These are phyloP conservation scores for Tapirus terrestris DNA, from an alignment of 2,113 vertebrate species.

Conservation along the genomic window DNA sequence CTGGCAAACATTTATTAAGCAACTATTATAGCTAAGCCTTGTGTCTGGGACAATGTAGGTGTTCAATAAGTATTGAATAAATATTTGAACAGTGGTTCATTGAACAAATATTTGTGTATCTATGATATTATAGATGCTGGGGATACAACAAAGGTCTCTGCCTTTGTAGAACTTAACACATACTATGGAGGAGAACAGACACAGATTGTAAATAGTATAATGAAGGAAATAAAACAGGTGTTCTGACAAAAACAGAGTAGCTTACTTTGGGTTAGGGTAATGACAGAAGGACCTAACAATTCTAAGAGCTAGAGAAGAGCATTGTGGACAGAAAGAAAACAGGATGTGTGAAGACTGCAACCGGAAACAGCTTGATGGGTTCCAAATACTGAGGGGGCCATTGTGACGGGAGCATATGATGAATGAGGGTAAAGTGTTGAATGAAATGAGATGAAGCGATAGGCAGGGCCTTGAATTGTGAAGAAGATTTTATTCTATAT, in stretches of 20 bases:
- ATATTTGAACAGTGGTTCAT: background rate
- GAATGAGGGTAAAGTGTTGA: background rate
- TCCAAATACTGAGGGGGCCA: background rate
- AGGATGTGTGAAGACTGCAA: background rate
- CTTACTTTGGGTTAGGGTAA: background rate
- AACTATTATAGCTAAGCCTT: background rate
- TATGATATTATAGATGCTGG: background rate
- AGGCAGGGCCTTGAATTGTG: background rate
- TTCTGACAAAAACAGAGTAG: background rate
- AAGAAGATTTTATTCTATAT: background rate
- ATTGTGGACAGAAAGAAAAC: background rate
- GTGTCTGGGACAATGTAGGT: background rate
- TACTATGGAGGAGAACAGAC: background rate
- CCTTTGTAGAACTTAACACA: background rate
- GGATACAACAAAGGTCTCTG: background rate
- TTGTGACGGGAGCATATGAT: background rate
- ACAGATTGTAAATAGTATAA: background rate
- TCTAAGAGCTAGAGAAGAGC: background rate
- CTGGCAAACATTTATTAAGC: background rate
- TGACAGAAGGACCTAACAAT: background rate
- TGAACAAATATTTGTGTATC: background rate
- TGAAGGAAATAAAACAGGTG: constrained; percentile 26
- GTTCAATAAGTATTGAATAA: background rate
- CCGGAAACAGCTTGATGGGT: background rate
- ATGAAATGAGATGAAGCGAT: background rate